Percentiles rank a stretch among this genome's conserved stretches.
Conservation (phyloP, 2,113 vertebrate genomes). For the Saguinus midas region DNA sequence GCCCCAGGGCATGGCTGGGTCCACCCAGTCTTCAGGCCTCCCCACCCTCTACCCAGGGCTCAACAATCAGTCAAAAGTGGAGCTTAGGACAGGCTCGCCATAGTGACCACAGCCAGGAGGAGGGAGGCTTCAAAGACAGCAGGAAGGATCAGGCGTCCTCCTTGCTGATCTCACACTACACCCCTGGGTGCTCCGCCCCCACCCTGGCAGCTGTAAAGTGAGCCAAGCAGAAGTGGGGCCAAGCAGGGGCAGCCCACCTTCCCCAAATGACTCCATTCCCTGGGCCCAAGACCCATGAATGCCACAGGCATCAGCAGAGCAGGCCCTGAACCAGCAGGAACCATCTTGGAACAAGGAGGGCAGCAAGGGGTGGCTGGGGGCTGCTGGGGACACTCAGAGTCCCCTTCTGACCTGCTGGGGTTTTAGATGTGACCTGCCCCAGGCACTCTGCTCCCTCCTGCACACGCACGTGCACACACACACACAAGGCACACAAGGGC, state of each 20-base stretch:
- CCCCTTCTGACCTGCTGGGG: not conserved
- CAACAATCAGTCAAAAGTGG: not conserved
- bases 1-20: not conserved
- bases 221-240: not conserved
- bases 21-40: not conserved
- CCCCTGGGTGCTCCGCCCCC: not conserved
- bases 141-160: fast-evolving
- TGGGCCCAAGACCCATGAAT: not conserved
- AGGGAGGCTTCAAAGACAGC: not conserved
- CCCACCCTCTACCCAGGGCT: not conserved
- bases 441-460: not conserved
- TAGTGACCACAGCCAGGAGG: not conserved
- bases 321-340: not conserved
- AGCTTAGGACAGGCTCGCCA: not conserved
- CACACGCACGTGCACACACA: not conserved
- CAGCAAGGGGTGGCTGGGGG: not conserved
- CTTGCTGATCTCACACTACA: not conserved
- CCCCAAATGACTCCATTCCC: not conserved
- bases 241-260: not conserved
- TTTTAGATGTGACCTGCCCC: not conserved
- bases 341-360: not conserved
- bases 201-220: not conserved
- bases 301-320: not conserved
- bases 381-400: not conserved
- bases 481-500: too few species aligned